Evolutionary conservation across 2,113 vertebrate genomes (phyloP).

Genomic region (Laticauda colubrina): DNA sequence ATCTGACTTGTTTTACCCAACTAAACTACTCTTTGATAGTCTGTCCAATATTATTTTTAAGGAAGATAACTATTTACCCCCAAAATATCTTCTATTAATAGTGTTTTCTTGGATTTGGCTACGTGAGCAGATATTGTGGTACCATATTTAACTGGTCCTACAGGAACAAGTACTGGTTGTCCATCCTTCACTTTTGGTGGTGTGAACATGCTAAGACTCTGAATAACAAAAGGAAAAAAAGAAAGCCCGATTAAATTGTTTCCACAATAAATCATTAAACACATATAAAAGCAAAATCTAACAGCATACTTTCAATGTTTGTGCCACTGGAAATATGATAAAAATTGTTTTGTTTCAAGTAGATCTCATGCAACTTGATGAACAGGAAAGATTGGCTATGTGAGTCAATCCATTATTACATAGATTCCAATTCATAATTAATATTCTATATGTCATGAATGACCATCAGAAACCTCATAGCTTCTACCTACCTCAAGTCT

Average conservation of each 20-base stretch:
- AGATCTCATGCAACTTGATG: too few relatives aligned
- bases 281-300: not conserved
- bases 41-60: not conserved
- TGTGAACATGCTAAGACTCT: slow-evolving; percentile 93
- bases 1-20: not conserved
- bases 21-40: not conserved
- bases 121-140: slow-evolving; percentile 94
- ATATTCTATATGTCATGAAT: not conserved
- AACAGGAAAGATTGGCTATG: not conserved
- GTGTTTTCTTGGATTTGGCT: slow-evolving; percentile 91
- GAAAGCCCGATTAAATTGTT: slow-evolving; percentile 40
- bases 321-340: not conserved
- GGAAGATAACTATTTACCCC: slow-evolving; percentile 75
- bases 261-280: not conserved
- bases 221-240: slow-evolving; percentile 33
- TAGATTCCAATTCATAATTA: not conserved
- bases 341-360: not conserved
- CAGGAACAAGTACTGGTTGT: slow-evolving; percentile 84
- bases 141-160: slow-evolving; percentile 87
- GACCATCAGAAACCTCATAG: not conserved
- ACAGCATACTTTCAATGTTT: not conserved
- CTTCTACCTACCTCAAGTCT: not conserved
- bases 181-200: slow-evolving; percentile 90
- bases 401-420: not conserved
- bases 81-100: slow-evolving; percentile 92